These are phyloP conservation scores for Pilophorus perplexus DNA, from an alignment of 2,888 invertebrate genomes.

Conservation along the genomic window DNA sequence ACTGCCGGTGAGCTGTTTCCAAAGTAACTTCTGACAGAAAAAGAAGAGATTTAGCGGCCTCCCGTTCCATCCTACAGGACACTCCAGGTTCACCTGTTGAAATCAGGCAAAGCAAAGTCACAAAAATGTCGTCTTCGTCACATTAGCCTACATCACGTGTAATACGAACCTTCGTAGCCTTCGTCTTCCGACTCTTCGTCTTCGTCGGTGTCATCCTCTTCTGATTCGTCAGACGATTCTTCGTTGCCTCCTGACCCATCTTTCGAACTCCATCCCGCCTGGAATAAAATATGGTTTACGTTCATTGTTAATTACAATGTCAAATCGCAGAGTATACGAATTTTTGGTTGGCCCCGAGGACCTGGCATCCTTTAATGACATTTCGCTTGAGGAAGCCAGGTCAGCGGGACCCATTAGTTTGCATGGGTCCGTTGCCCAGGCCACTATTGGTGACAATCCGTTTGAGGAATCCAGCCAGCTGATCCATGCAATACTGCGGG, in stretches of 20 bases:
- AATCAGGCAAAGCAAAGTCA: too few relatives aligned
- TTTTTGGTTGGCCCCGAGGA: too few relatives aligned
- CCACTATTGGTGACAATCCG: too few relatives aligned
- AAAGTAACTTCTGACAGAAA: slow-evolving; percentile 64
- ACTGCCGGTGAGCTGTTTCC: slow-evolving; percentile 49
- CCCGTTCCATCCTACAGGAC: slow-evolving; percentile 67
- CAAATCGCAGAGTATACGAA: too few relatives aligned
- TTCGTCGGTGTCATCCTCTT: slow-evolving; percentile 52
- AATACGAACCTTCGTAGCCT: slow-evolving; percentile 15
- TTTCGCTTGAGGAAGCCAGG: too few relatives aligned
- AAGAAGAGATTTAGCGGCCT: slow-evolving; percentile 78
- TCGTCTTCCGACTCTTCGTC: slow-evolving; percentile 52
- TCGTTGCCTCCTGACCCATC: slow-evolving; percentile 49
- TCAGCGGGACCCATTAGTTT: too few relatives aligned
- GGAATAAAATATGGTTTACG: not conserved
- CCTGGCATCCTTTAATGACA: too few relatives aligned
- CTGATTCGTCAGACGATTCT: slow-evolving; percentile 53
- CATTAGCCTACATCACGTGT: not conserved
- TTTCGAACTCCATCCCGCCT: slow-evolving; percentile 1
- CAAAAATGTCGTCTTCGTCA: not conserved
- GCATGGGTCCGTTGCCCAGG: too few relatives aligned
- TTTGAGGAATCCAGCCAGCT: too few relatives aligned
- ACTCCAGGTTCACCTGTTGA: slow-evolving; percentile 21
- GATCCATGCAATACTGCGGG: too few relatives aligned
- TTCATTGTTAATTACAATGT: too few relatives aligned